These are phyloP conservation scores for Megaceryle alcyon DNA, from an alignment of 2,797 vertebrate species.

Conservation along the genomic window DNA sequence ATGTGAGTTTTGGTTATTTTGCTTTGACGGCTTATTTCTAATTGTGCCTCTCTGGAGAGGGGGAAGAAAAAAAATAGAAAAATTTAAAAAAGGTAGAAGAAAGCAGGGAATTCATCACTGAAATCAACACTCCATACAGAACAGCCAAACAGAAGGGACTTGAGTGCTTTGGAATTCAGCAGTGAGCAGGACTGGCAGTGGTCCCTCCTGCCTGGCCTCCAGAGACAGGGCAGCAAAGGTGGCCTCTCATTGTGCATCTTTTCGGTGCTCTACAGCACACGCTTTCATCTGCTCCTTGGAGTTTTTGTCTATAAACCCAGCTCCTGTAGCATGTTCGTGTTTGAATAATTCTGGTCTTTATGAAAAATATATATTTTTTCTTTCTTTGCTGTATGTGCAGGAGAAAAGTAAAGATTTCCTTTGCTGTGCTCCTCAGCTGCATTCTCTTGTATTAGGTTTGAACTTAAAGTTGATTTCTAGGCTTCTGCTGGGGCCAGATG, in stretches of 20 bases:
- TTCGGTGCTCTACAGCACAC: neutral
- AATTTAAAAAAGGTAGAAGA: neutral
- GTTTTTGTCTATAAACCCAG: neutral
- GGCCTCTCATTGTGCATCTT: neutral
- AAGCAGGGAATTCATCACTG: neutral
- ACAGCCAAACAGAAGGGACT: neutral
- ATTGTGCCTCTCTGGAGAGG: neutral
- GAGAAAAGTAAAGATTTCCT: neutral
- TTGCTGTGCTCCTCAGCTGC: neutral
- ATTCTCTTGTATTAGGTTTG: neutral
- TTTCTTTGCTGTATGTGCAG: neutral
- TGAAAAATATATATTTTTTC: neutral
- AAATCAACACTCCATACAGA: neutral
- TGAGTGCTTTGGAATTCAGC: neutral
- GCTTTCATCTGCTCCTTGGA: neutral
- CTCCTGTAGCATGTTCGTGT: neutral
- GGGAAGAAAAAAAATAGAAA: neutral
- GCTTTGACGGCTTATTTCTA: neutral
- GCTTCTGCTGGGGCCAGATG: neutral
- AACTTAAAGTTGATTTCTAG: neutral
- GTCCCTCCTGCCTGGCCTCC: neutral
- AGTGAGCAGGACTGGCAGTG: neutral
- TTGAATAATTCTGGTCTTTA: neutral
- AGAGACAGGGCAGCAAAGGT: neutral
- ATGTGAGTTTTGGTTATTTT: neutral